These are phyloP conservation scores for Lycophotia porphyrea DNA, from an alignment of 2,888 invertebrate genomes.

Conservation along the genomic window DNA sequence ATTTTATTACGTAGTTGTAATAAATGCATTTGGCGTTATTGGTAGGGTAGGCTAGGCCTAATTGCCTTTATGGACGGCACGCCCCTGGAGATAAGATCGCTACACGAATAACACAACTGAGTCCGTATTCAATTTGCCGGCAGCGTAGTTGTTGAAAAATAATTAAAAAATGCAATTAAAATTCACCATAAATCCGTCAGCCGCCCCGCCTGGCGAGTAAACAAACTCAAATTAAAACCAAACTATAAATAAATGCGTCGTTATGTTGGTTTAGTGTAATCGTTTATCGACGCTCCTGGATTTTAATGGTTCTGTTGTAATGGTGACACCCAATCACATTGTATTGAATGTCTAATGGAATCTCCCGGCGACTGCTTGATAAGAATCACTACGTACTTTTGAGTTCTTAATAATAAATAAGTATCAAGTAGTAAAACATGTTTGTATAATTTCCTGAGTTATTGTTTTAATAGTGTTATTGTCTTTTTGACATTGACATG, in stretches of 20 bases:
- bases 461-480: neutral
- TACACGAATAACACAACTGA: conserved; percentile 68
- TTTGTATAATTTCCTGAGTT: neutral
- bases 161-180: conserved; percentile 90
- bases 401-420: conserved; percentile 4
- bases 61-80: no score
- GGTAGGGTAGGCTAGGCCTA: no score
- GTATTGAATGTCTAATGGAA: conserved; percentile 63
- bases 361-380: conserved; percentile 19
- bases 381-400: conserved; percentile 20
- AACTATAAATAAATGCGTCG: conserved; percentile 78
- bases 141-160: conserved; percentile 85
- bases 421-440: neutral
- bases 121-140: conserved; percentile 85
- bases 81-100: conserved; percentile 85
- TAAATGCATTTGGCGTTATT: no score
- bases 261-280: conserved; percentile 78
- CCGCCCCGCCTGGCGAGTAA: conserved; percentile 83
- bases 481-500: no score
- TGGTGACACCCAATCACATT: conserved; percentile 61
- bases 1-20: no score
- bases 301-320: conserved; percentile 69
- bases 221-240: conserved; percentile 79
- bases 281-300: conserved; percentile 68
- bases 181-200: conserved; percentile 87